Evolutionary conservation across 2,797 vertebrate species (phyloP).

Genomic region (Strix occidentalis): DNA sequence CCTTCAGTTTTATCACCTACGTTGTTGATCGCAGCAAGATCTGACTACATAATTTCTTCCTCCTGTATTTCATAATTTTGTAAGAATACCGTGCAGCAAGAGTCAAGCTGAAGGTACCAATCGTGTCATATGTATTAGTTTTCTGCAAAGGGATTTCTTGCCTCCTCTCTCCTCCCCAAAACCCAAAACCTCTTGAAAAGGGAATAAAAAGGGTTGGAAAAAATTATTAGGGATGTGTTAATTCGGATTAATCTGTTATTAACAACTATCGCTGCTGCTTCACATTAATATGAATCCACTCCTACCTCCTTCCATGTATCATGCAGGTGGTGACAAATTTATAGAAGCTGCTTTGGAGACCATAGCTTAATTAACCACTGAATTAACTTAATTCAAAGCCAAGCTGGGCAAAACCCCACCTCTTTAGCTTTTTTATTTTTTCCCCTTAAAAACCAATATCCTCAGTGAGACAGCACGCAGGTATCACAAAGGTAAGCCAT

Average conservation of each 20-base stretch:
- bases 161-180: background rate
- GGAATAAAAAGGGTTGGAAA: background rate
- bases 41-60: background rate
- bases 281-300: background rate
- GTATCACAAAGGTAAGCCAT: background rate
- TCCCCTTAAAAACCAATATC: background rate
- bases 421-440: no score
- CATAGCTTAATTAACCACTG: background rate
- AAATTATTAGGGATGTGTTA: background rate
- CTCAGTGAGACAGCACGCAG: background rate
- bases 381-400: background rate
- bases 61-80: background rate
- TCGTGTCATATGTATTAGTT: background rate
- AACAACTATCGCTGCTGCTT: background rate
- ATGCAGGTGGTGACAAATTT: background rate
- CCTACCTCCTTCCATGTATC: background rate
- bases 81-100: background rate
- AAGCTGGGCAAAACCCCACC: background rate
- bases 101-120: background rate
- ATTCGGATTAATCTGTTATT: constrained; percentile 11
- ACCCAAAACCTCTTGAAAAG: background rate
- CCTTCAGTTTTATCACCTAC: background rate
- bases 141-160: background rate
- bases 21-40: background rate
- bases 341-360: background rate